Evolutionary conservation across 2,888 invertebrate species (phyloP).

Genomic region (Epirrhoe alternata): DNA sequence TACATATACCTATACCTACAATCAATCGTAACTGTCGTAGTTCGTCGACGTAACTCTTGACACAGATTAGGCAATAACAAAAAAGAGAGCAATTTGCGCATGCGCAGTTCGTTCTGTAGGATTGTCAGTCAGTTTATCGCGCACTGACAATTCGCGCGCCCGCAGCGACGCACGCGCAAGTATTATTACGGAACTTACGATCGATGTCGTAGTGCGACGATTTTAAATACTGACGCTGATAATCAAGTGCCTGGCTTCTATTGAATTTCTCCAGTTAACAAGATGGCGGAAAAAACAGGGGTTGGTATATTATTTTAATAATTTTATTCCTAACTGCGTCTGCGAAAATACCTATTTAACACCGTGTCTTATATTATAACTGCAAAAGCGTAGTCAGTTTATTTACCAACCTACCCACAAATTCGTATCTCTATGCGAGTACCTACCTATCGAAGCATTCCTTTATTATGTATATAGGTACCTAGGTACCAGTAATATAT

Average conservation of each 20-base stretch:
- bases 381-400: not conserved
- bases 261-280: conserved; percentile 34
- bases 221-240: conserved; percentile 40
- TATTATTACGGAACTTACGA: conserved; percentile 33
- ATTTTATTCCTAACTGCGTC: conserved; percentile 38
- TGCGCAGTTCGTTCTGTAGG: conserved; percentile 4
- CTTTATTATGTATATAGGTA: not conserved
- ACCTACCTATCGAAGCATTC: not conserved
- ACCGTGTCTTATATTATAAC: not conserved
- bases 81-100: not conserved
- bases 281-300: conserved; percentile 59
- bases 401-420: conserved; percentile 1
- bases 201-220: conserved; percentile 49
- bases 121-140: conserved; percentile 54
- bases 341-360: conserved; percentile 30
- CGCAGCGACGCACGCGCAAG: conserved; percentile 56
- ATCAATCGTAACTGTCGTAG: too few relatives aligned
- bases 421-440: conserved; percentile 1
- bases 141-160: conserved; percentile 59
- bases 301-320: conserved; percentile 52
- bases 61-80: conserved; percentile 12
- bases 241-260: conserved; percentile 26
- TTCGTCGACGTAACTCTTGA: not conserved
- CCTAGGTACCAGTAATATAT: too few relatives aligned
- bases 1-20: too few relatives aligned